phyloP scores from a whole-genome alignment of 2,888 invertebrate genomes.

The Marronus borbonicus region DNA sequence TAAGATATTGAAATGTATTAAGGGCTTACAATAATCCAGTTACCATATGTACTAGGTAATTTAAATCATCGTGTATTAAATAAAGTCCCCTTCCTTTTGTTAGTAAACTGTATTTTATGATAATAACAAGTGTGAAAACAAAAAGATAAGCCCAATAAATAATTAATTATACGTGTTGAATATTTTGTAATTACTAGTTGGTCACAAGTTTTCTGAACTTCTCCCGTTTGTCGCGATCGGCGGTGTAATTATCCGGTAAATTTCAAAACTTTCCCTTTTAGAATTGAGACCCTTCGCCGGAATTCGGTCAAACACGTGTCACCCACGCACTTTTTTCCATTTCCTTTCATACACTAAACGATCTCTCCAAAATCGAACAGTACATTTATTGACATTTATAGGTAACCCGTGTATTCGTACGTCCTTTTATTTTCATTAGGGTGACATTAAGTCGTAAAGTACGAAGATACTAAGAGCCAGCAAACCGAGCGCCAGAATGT shows the following conservation, averaged over 20 bases:
- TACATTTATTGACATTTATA: conserved; percentile 21
- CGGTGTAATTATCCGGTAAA: background rate
- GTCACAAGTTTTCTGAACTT: too few relatives aligned
- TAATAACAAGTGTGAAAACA: too few relatives aligned
- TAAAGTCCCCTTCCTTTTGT: too few relatives aligned
- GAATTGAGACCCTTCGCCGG: background rate
- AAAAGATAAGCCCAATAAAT: too few relatives aligned
- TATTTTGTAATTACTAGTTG: too few relatives aligned
- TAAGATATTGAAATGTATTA: too few relatives aligned
- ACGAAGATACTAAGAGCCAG: background rate
- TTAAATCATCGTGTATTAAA: too few relatives aligned
- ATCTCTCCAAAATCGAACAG: background rate
- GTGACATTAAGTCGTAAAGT: background rate
- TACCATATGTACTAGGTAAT: too few relatives aligned
- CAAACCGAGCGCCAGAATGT: background rate
- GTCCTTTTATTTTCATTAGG: conserved; percentile 6
- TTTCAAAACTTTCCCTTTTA: conserved; percentile 13
- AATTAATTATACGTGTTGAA: too few relatives aligned
- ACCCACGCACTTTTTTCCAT: background rate
- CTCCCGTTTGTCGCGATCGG: background rate
- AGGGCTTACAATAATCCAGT: too few relatives aligned
- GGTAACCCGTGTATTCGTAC: background rate
- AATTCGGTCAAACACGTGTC: conserved; percentile 20
- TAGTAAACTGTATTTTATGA: too few relatives aligned
- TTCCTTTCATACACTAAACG: conserved; percentile 4